phyloP scores from a whole-genome alignment of 2,797 vertebrate genomes.

The Phalloptychus januarius region DNA sequence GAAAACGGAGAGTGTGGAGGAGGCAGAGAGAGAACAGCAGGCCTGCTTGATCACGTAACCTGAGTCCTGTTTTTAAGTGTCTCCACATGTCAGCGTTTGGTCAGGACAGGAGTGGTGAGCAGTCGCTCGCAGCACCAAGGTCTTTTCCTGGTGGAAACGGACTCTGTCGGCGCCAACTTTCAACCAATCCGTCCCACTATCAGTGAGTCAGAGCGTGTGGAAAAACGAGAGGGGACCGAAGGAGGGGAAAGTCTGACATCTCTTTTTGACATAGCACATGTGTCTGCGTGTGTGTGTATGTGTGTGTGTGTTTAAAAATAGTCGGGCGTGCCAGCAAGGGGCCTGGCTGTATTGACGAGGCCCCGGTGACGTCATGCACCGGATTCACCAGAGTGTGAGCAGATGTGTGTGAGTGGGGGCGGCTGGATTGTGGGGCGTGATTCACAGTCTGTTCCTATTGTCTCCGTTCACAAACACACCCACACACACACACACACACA shows the following conservation, averaged over 20 bases:
- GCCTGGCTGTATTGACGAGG: conserved; percentile 53
- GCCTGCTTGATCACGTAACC: conserved; percentile 62
- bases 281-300: conserved; percentile 45
- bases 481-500: no score
- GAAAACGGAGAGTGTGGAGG: conserved; percentile 36
- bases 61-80: conserved; percentile 69
- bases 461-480: conserved; percentile 46
- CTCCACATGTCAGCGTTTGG: conserved; percentile 68
- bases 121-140: conserved; percentile 37
- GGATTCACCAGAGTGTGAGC: conserved; percentile 50
- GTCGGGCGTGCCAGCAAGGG: conserved; percentile 42
- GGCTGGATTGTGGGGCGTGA: conserved; percentile 52
- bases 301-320: conserved; percentile 76
- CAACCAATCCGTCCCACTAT: conserved; percentile 62
- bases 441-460: conserved; percentile 56
- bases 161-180: conserved; percentile 24
- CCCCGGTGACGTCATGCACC: conserved; percentile 35
- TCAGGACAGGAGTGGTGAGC: conserved; percentile 49
- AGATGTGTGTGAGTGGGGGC: conserved; percentile 49
- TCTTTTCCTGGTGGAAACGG: conserved; percentile 65
- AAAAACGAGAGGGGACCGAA: conserved; percentile 58
- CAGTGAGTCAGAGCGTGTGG: conserved; percentile 70
- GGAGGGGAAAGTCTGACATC: conserved; percentile 77
- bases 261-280: conserved; percentile 68
- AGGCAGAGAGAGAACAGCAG: conserved; percentile 18